Percentiles rank a stretch among this genome's conserved stretches.
Conservation (phyloP, 2,113 vertebrate genomes). For the Perca schrenkii region DNA sequence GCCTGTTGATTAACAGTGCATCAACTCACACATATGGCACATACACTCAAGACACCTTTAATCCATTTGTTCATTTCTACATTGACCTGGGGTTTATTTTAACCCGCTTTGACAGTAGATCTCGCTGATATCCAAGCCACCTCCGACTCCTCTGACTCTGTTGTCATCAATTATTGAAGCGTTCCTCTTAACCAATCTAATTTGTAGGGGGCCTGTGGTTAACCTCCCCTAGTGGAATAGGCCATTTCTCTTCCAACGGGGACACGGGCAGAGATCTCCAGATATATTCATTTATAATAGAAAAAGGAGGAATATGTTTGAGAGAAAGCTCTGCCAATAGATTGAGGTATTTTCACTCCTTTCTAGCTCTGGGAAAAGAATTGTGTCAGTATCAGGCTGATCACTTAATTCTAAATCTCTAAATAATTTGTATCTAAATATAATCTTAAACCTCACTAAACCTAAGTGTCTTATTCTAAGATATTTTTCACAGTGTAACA, state of each 20-base stretch:
- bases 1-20: constrained; percentile 11
- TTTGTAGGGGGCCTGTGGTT: constrained; percentile 62
- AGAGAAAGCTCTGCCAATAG: background rate
- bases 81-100: constrained; percentile 36
- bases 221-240: constrained; percentile 53
- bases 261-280: constrained; percentile 23
- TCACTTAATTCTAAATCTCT: background rate
- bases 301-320: background rate
- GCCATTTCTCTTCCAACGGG: constrained; percentile 40
- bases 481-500: background rate
- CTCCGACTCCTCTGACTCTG: constrained; percentile 47
- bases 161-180: constrained; percentile 69
- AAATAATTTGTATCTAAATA: background rate
- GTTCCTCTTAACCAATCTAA: constrained; percentile 54
- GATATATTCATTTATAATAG: background rate
- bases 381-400: background rate
- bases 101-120: constrained; percentile 36
- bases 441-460: background rate
- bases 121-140: constrained; percentile 44
- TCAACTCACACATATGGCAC: background rate
- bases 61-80: constrained; percentile 31
- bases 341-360: background rate
- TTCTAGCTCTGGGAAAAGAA: background rate
- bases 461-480: no score
- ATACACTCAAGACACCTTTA: background rate